Conservation (phyloP, 1,140 invertebrate species). For the Diabrotica virgifera region DNA sequence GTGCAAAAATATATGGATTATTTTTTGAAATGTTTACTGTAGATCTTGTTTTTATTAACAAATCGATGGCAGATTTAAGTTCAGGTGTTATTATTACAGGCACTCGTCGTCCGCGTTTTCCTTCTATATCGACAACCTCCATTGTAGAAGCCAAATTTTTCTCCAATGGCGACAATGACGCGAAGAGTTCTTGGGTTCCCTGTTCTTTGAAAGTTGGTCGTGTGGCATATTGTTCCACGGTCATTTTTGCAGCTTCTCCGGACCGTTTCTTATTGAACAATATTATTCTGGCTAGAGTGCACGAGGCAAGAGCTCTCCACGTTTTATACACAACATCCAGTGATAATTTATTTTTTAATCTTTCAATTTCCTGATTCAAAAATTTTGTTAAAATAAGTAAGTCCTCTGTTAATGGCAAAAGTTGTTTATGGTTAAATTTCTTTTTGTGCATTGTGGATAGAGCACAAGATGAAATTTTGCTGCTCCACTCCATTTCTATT, state of each 20-base stretch:
- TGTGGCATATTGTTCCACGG: too few species aligned
- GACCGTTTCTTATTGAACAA: too few species aligned
- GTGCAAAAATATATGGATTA: background rate
- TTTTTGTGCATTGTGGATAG: constrained; percentile 3
- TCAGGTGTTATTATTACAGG: constrained; percentile 4
- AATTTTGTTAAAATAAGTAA: constrained; percentile 6
- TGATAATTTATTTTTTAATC: too few species aligned
- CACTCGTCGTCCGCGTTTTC: constrained; percentile 9
- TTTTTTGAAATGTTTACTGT: background rate
- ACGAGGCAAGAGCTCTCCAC: too few species aligned
- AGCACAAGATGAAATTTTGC: too few species aligned
- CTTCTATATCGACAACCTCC: constrained; percentile 8
- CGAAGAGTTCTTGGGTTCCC: constrained; percentile 7
- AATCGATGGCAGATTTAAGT: constrained; percentile 8
- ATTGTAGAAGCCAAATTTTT: constrained; percentile 3
- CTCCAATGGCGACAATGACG: background rate
- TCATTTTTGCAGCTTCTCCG: background rate
- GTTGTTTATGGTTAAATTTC: constrained; percentile 11
- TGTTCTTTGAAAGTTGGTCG: constrained; percentile 7
- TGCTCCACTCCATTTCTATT: too few species aligned
- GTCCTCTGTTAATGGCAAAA: too few species aligned
- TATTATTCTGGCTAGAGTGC: too few species aligned
- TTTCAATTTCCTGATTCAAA: background rate
- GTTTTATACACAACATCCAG: too few species aligned
- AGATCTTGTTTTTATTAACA: too few species aligned